Percentiles rank a stretch among this genome's conserved stretches.
Conservation (phyloP, 2,797 vertebrate species). For the Myioborus melanocephalus region DNA sequence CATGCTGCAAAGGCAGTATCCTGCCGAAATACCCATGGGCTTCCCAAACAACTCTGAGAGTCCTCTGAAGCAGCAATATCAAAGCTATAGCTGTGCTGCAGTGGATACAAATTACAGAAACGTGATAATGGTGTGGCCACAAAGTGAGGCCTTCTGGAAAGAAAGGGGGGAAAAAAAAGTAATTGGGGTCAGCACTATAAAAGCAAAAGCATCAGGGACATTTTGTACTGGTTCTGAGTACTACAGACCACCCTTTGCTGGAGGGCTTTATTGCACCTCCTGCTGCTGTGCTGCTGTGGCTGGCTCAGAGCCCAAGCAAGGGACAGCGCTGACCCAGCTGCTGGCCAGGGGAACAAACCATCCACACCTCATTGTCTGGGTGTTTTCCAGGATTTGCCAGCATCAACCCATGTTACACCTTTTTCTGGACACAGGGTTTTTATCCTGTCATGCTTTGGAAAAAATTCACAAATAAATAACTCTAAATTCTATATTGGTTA, state of each 20-base stretch:
- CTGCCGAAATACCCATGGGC: background rate
- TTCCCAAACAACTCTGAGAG: background rate
- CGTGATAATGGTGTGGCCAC: rapidly evolving
- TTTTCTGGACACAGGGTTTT: background rate
- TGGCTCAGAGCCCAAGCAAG: background rate
- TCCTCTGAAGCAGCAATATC: background rate
- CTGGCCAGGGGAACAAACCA: background rate
- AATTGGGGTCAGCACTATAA: background rate
- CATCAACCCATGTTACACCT: background rate
- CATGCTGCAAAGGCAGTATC: background rate
- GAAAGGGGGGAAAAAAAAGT: too few relatives aligned
- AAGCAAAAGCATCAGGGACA: background rate
- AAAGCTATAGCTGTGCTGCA: background rate
- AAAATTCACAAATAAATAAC: background rate
- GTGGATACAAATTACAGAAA: rapidly evolving
- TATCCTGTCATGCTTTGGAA: background rate
- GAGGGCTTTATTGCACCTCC: background rate
- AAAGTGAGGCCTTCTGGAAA: background rate
- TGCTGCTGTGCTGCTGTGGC: background rate
- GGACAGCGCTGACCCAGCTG: background rate
- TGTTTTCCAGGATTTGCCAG: background rate
- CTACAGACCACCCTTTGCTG: rapidly evolving
- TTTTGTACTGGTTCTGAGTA: background rate
- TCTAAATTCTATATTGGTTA: background rate
- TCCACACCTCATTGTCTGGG: rapidly evolving